Evolutionary conservation across 2,113 vertebrate genomes (phyloP), one percentile per base, ranked within the genome.

Genomic region (Theropithecus gelada): DNA sequence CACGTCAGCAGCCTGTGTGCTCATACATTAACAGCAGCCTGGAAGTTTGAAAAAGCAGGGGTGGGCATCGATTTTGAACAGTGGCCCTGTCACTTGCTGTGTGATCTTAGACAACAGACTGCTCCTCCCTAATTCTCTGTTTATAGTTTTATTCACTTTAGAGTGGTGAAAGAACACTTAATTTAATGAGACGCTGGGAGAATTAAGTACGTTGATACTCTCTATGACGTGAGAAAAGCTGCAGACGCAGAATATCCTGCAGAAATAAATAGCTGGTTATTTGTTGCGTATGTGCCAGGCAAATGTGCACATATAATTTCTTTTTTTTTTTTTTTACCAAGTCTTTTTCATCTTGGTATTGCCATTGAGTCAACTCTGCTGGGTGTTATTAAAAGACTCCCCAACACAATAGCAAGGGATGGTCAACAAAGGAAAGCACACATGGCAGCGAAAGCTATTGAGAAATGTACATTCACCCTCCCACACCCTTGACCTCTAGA

Each of bases 341-440:
- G 78, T 57, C 52, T 79, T 88, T 97, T 85, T 92, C 50, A 66
- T 97, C 72, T 68, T 64, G 73, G 97, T 96, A 93, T 97, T 98
- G 98, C 98, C 97, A 94, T 98, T 96, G 86, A 97, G 87, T 97
- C 93, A 93, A 94, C 97, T 97, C 97, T 97, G 97, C 98, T 88
- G 98, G 98, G 98, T 98, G 98, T 98, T 99, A 99, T 98, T 98
- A 98, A 98, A 99, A 99, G 97, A 94, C 93, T 98, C 98, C 98
- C 96, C 96, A 72, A 98, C 97, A 98, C 93, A 94, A 92, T 97
- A 93, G 87, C 97, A 93, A 98, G 94, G 97, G 95, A 96, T 96
- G 86, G 96, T 75, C 96, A 93, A 98, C 97, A 98, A 95, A 98
- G 95, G 96, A 76, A 84, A 78, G 57, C 82, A 40, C 66, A 91